Percentiles rank a stretch among this genome's conserved stretches.
Evolutionary conservation across 1,140 invertebrate species (phyloP).

Genomic region (Nasonia giraulti): DNA sequence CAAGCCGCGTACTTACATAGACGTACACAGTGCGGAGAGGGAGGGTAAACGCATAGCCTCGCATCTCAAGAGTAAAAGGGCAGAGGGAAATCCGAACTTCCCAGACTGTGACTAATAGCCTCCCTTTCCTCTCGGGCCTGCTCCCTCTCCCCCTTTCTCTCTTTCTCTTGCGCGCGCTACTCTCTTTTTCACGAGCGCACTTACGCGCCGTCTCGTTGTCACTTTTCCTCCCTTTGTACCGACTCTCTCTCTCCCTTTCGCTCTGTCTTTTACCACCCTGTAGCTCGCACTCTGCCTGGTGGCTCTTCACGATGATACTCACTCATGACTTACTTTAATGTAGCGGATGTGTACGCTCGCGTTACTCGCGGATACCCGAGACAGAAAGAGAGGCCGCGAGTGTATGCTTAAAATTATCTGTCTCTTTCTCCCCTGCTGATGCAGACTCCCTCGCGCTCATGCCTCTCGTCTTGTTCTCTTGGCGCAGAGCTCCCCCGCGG

Average conservation of each 20-base stretch:
- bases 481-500: not conserved
- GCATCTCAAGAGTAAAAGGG: constrained; percentile 19
- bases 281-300: not conserved
- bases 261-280: not conserved
- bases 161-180: not conserved
- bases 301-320: constrained; percentile 1
- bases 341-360: constrained; percentile 5
- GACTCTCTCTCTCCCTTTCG: not conserved
- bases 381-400: not conserved
- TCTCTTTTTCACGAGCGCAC: constrained; percentile 34
- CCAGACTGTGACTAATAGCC: constrained; percentile 44
- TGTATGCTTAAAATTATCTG: constrained; percentile 25
- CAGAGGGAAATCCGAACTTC: constrained; percentile 35
- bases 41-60: not conserved
- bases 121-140: not conserved
- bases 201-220: constrained; percentile 17
- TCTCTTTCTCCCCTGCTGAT: not conserved
- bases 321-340: constrained; percentile 30
- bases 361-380: not conserved
- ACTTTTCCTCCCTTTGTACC: not conserved
- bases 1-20: not conserved
- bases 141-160: not conserved
- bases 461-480: not conserved
- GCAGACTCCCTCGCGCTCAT: not conserved
- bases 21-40: not conserved